phyloP scores from a whole-genome alignment of 2,797 vertebrate species.

The Schizopygopsis malacanthus region DNA sequence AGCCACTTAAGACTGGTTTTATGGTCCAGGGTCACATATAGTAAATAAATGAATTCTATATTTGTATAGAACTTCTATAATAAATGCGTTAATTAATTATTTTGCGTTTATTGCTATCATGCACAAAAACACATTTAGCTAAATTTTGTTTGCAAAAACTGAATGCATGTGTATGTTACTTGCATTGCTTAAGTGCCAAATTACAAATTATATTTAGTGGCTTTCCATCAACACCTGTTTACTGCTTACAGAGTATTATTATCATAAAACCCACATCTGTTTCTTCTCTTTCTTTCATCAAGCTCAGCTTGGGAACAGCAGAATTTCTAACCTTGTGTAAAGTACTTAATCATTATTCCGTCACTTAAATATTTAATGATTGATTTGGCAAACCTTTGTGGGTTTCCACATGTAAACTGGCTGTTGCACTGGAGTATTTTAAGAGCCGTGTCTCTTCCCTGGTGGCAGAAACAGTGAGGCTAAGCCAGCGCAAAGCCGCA shows the following conservation, averaged over 20 bases:
- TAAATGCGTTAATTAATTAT: not conserved
- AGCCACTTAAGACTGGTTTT: too few species aligned
- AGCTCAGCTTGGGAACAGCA: not conserved
- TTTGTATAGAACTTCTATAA: not conserved
- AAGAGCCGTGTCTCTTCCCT: conserved; percentile 20
- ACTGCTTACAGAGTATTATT: not conserved
- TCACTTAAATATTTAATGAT: conserved; percentile 49
- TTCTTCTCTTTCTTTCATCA: not conserved
- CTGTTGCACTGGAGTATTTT: conserved; percentile 32
- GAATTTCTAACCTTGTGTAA: conserved; percentile 12
- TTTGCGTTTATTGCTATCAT: not conserved
- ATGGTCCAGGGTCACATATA: too few species aligned
- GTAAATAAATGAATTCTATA: not conserved
- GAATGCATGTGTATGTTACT: not conserved
- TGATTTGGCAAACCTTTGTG: conserved; percentile 34
- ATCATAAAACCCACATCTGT: conserved; percentile 6
- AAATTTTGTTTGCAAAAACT: not conserved
- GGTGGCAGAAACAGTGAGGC: conserved; percentile 13
- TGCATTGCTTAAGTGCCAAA: not conserved
- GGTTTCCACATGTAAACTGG: conserved; percentile 47
- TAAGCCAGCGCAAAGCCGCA: conserved; percentile 28
- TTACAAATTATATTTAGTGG: not conserved
- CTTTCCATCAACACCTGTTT: not conserved
- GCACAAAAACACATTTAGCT: not conserved
- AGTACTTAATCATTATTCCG: conserved; percentile 31